Conservation (phyloP, 2,797 vertebrate genomes). For the Oryzias dopingdopingensis region DNA sequence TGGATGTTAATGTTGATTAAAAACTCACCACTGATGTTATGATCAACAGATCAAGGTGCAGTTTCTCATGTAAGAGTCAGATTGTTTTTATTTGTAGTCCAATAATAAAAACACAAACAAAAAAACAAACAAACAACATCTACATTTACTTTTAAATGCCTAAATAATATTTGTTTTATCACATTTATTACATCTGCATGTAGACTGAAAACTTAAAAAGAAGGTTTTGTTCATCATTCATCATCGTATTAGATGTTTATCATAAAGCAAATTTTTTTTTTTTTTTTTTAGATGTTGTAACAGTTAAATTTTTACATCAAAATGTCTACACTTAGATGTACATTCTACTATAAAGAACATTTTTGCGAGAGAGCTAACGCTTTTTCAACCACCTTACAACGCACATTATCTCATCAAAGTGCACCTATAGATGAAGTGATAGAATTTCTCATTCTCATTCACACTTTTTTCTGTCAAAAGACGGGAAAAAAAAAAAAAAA, state of each 20-base stretch:
- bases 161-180: neutral
- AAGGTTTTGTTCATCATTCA: neutral
- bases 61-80: too few species aligned
- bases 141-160: too few species aligned
- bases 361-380: neutral
- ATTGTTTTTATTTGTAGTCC: too few species aligned
- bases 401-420: conserved; percentile 7
- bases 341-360: neutral
- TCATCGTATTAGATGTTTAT: neutral
- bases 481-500: conserved; percentile 9
- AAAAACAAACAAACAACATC: too few species aligned
- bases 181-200: neutral
- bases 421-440: conserved; percentile 27
- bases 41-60: too few species aligned
- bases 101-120: too few species aligned
- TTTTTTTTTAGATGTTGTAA: neutral
- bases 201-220: neutral
- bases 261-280: neutral
- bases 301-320: neutral
- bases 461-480: conserved; percentile 48
- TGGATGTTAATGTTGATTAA: too few species aligned
- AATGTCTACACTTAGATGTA: neutral
- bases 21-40: too few species aligned
- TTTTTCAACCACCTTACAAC: neutral
- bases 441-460: conserved; percentile 43